Percentiles rank a stretch among this genome's conserved stretches.
Conservation (phyloP, 2,888 invertebrate genomes). For the Meiosimyza platycephala region DNA sequence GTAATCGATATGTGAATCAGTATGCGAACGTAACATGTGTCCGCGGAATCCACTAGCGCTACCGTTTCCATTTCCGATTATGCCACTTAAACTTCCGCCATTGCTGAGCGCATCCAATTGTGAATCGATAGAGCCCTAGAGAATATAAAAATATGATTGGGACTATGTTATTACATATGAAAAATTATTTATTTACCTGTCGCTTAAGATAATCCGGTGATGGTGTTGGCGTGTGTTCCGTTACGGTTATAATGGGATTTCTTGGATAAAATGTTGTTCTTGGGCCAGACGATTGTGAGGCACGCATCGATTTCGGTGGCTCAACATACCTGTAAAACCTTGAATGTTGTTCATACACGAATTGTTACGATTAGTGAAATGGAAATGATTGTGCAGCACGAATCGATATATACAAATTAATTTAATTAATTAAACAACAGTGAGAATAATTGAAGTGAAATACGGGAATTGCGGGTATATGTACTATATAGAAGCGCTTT, state of each 20-base stretch:
- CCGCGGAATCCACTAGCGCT: conserved; percentile 64
- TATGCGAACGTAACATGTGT: conserved; percentile 85
- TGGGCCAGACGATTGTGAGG: conserved; percentile 62
- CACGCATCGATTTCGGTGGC: conserved; percentile 60
- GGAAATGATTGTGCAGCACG: conserved; percentile 48
- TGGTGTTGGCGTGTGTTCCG: conserved; percentile 93
- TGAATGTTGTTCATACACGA: conserved; percentile 54
- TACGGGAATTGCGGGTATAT: background rate
- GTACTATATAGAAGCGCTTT: conserved; percentile 1
- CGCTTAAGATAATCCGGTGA: conserved; percentile 87
- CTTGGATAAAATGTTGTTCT: conserved; percentile 73
- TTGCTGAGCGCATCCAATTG: conserved; percentile 76
- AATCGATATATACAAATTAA: background rate
- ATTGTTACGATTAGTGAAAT: conserved; percentile 47
- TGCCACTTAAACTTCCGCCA: conserved; percentile 56
- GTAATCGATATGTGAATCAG: conserved; percentile 92
- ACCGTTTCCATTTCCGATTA: conserved; percentile 51
- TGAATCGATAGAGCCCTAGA: conserved; percentile 85
- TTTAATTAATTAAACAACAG: background rate
- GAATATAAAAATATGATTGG: background rate
- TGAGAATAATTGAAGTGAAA: background rate
- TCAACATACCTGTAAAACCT: conserved; percentile 68
- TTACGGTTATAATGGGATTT: conserved; percentile 96
- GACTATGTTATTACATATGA: background rate
- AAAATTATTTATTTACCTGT: conserved; percentile 70